Evolutionary conservation across 2,797 vertebrate species (phyloP).

Genomic region (Sebastes matsubarae): DNA sequence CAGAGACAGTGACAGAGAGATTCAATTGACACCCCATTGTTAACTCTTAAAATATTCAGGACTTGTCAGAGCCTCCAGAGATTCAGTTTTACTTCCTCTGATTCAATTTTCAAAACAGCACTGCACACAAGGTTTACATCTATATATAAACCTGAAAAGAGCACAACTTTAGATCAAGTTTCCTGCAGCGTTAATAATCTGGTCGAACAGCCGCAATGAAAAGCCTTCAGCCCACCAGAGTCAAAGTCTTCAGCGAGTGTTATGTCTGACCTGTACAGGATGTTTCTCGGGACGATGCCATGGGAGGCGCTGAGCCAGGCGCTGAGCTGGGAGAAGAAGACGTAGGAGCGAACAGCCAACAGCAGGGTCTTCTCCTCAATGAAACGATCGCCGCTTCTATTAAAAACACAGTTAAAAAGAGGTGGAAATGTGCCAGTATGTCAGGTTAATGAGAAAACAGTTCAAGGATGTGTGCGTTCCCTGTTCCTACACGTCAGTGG

Average conservation of each 20-base stretch:
- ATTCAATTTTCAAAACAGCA: constrained; percentile 10
- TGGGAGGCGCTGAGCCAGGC: constrained; percentile 99
- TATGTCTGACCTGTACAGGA: constrained; percentile 92
- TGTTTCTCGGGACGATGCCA: constrained; percentile 97
- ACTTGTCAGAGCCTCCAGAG: not conserved
- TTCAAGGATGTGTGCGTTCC: constrained; percentile 64
- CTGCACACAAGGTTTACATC: not conserved
- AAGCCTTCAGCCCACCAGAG: constrained; percentile 16
- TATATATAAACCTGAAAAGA: constrained; percentile 1
- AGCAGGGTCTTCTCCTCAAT: constrained; percentile 97
- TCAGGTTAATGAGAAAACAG: constrained; percentile 70
- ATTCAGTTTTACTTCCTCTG: constrained; percentile 2
- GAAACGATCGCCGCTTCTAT: constrained; percentile 94
- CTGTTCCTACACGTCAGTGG: constrained; percentile 74
- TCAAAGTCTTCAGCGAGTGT: constrained; percentile 32
- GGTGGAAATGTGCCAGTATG: constrained; percentile 67
- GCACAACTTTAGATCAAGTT: not conserved
- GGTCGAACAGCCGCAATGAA: constrained; percentile 8
- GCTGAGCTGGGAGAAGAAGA: constrained; percentile 99
- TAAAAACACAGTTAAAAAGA: constrained; percentile 43
- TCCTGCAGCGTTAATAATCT: not conserved
- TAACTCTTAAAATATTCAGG: not conserved
- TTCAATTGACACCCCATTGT: not conserved
- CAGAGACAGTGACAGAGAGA: constrained; percentile 13
- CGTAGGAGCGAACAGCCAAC: constrained; percentile 95